These are phyloP conservation scores for Acanthosepion esculentum DNA, from an alignment of 2,888 invertebrate genomes.

Conservation along the genomic window DNA sequence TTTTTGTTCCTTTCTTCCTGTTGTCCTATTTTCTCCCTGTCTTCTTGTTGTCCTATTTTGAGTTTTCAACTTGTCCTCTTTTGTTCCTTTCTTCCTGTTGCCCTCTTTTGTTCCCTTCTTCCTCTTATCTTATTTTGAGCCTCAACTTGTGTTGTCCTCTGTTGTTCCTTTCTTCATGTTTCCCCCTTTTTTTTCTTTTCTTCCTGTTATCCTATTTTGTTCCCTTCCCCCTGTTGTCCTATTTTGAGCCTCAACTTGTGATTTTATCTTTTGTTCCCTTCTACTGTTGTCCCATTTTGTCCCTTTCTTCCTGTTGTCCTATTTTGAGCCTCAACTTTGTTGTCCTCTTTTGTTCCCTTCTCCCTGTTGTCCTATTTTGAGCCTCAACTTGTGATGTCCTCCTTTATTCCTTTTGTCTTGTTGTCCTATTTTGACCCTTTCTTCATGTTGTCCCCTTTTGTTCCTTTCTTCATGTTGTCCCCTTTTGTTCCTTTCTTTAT, in stretches of 20 bases:
- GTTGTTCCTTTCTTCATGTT: too few species aligned
- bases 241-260: not conserved
- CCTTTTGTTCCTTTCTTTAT: not conserved
- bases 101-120: too few species aligned
- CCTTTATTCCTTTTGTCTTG: accelerated
- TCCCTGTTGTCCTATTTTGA: not conserved
- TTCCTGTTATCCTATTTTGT: too few species aligned
- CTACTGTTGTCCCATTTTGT: not conserved
- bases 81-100: too few species aligned
- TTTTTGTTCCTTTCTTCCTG: too few species aligned
- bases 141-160: not conserved
- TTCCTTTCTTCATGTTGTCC: not conserved
- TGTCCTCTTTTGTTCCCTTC: too few species aligned
- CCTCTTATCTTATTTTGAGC: not conserved
- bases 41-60: too few species aligned
- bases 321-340: not conserved
- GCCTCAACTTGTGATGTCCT: not conserved
- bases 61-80: too few species aligned
- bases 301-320: not conserved
- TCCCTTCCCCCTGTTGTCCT: too few species aligned
- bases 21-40: too few species aligned
- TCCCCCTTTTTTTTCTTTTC: too few species aligned
- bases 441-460: too few species aligned
- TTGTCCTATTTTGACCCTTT: not conserved
- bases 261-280: not conserved